A percentile compares a stretch with the other conserved stretches of the same genome.
phyloP scores from a whole-genome alignment of 2,797 vertebrate genomes.

The Morus bassanus region DNA sequence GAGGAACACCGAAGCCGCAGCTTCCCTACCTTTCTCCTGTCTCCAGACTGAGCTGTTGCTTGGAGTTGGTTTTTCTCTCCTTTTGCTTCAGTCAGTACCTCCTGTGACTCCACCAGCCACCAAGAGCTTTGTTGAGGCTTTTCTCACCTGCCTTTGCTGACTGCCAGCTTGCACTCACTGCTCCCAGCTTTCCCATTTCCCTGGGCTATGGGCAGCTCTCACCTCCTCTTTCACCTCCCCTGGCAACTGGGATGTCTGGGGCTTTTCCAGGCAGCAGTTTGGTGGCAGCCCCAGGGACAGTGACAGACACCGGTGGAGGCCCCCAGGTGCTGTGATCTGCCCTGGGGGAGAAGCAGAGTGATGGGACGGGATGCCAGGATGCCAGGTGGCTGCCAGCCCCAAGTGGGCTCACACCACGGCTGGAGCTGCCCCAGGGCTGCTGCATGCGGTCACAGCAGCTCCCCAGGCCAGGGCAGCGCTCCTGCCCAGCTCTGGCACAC shows the following conservation, averaged over 20 bases:
- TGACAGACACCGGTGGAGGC: not conserved
- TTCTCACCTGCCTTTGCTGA: not conserved
- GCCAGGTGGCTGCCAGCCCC: not conserved
- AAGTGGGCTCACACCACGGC: accelerated
- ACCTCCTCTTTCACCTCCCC: not conserved
- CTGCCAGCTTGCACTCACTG: not conserved
- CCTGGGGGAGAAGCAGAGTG: not conserved
- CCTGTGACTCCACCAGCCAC: not conserved
- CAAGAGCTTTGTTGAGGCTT: not conserved
- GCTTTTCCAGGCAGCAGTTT: not conserved
- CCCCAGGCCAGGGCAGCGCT: accelerated
- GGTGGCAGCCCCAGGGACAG: not conserved
- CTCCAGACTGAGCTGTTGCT: not conserved
- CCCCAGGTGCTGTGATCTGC: not conserved
- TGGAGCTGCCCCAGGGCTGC: accelerated
- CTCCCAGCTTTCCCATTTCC: not conserved
- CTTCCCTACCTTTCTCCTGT: not conserved
- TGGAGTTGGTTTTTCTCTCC: not conserved
- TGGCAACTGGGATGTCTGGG: accelerated
- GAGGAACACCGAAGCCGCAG: accelerated
- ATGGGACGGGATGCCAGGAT: accelerated
- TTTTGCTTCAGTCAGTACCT: not conserved
- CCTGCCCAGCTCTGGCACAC: not conserved
- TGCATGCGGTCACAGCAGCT: accelerated
- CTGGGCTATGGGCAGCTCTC: not conserved